These are phyloP conservation scores for Epirrita christyi DNA, from an alignment of 2,888 invertebrate species.

Conservation along the genomic window DNA sequence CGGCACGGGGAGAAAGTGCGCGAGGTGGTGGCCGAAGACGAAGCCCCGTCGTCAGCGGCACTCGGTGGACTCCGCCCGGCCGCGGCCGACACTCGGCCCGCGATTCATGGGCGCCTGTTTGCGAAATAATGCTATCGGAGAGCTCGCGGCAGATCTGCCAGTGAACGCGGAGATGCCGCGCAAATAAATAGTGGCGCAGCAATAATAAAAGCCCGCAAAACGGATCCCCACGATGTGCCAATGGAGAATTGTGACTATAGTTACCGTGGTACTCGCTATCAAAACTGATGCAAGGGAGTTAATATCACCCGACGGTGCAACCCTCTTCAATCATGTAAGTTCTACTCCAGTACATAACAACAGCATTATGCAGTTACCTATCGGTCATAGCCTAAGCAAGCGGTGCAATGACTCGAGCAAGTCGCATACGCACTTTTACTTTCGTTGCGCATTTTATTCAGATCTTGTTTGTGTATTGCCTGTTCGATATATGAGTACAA, in stretches of 20 bases:
- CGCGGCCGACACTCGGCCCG: conserved; percentile 79
- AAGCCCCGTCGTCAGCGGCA: conserved; percentile 57
- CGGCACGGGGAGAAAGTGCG: conserved; percentile 77
- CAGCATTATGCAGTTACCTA: conserved; percentile 10
- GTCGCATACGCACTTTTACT: conserved; percentile 71
- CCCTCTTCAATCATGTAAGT: conserved; percentile 73
- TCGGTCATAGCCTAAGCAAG: conserved; percentile 28
- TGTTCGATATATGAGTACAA: too few species aligned
- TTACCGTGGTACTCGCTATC: conserved; percentile 67
- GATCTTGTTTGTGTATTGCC: conserved; percentile 31
- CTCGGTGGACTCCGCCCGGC: conserved; percentile 73
- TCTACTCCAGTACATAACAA: neutral
- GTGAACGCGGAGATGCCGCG: conserved; percentile 76
- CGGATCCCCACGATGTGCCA: conserved; percentile 75
- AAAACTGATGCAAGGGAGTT: conserved; percentile 62
- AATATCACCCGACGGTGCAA: conserved; percentile 53
- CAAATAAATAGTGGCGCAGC: conserved; percentile 70
- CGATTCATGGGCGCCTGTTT: conserved; percentile 64
- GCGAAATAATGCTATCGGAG: conserved; percentile 79
- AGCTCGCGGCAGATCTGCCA: conserved; percentile 67
- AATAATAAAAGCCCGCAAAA: conserved; percentile 52
- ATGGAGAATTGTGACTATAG: conserved; percentile 76
- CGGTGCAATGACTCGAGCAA: conserved; percentile 34
- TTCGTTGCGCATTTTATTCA: conserved; percentile 50
- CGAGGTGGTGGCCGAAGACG: conserved; percentile 73